phyloP scores from a whole-genome alignment of 2,797 vertebrate genomes.

The Australoheros facetus region DNA sequence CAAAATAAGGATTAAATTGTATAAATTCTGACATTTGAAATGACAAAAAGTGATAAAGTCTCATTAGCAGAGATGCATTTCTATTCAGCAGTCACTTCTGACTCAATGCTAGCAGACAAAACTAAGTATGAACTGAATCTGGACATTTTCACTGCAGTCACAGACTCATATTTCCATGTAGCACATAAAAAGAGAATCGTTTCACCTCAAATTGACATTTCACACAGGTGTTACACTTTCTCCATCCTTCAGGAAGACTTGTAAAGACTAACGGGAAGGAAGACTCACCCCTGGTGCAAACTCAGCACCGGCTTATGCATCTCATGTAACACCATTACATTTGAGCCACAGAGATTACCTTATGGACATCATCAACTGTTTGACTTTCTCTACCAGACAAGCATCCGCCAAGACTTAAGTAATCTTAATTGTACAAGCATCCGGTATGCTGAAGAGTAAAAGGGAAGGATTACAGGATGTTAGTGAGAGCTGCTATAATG shows the following conservation, averaged over 20 bases:
- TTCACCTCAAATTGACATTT: not conserved
- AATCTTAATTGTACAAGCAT: accelerated
- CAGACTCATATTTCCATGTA: not conserved
- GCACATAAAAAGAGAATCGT: too few relatives aligned
- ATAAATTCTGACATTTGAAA: not conserved
- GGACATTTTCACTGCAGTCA: not conserved
- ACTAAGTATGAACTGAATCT: not conserved
- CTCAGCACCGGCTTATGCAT: accelerated
- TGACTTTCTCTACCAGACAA: not conserved
- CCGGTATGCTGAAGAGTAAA: not conserved
- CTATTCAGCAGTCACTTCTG: not conserved
- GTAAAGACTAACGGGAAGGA: not conserved
- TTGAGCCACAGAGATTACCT: not conserved
- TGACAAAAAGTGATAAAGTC: not conserved
- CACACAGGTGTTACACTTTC: not conserved
- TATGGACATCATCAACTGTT: not conserved
- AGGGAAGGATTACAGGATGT: too few relatives aligned
- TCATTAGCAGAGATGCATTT: too few relatives aligned
- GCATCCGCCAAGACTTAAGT: not conserved
- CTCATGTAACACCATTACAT: not conserved
- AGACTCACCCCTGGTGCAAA: not conserved
- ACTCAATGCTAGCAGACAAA: not conserved
- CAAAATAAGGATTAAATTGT: not conserved
- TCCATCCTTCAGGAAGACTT: accelerated
- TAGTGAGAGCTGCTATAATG: too few relatives aligned